Evolutionary conservation across 2,888 invertebrate species (phyloP).

Genomic region (Beris chalybata): DNA sequence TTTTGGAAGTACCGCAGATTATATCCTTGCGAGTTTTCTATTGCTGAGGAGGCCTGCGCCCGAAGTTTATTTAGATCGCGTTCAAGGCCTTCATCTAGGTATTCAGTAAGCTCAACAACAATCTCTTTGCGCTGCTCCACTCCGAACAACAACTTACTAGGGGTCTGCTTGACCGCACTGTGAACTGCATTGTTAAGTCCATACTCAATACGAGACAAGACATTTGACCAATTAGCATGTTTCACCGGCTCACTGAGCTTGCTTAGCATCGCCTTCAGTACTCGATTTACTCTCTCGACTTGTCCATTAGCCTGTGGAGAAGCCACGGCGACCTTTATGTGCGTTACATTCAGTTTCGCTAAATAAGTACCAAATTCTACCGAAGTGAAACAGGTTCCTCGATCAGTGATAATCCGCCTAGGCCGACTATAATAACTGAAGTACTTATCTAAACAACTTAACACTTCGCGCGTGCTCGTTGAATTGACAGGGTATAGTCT

Average conservation of each 20-base stretch:
- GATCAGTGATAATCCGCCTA: conserved; percentile 12
- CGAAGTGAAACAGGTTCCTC: conserved; percentile 20
- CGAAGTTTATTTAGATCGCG: no score
- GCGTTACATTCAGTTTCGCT: conserved; percentile 36
- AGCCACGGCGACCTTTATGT: conserved; percentile 42
- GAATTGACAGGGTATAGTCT: conserved; percentile 5
- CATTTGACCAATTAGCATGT: conserved; percentile 28
- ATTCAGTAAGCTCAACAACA: conserved; percentile 38
- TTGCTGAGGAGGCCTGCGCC: no score
- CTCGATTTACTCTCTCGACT: conserved; percentile 31
- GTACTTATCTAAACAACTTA: conserved; percentile 2
- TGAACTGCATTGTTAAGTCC: conserved; percentile 43
- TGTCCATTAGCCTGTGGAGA: conserved; percentile 47
- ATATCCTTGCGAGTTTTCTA: no score
- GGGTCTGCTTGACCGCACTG: conserved; percentile 43
- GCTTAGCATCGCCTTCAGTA: conserved; percentile 27
- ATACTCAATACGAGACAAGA: conserved; percentile 38
- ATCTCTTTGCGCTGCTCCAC: conserved; percentile 42
- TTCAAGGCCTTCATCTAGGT: no score
- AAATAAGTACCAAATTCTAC: conserved; percentile 36
- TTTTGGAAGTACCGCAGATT: no score
- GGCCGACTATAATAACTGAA: neutral
- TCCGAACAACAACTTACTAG: conserved; percentile 44
- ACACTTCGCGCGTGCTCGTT: conserved; percentile 37
- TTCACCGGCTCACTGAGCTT: conserved; percentile 27